Percentiles rank a stretch among this genome's conserved stretches.
Evolutionary conservation across 2,797 vertebrate species (phyloP).

Genomic region (Denticeps clupeoides): DNA sequence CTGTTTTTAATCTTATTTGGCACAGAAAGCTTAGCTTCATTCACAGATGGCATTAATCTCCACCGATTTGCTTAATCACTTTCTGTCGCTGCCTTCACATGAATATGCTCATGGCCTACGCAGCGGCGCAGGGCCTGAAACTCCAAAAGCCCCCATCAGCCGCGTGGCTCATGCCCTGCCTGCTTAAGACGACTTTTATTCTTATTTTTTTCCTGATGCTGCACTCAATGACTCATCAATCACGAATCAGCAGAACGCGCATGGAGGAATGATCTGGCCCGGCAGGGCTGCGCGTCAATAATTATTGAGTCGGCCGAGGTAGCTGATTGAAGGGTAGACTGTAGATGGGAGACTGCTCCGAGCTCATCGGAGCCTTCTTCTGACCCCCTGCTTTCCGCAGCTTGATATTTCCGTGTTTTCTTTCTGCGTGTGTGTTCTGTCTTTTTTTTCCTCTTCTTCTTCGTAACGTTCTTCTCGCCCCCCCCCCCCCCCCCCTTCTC

Average conservation of each 20-base stretch:
- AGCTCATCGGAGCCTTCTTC: slow-evolving; percentile 22
- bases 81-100: slow-evolving; percentile 38
- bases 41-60: slow-evolving; percentile 44
- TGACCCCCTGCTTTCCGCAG: slow-evolving; percentile 19
- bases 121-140: slow-evolving; percentile 38
- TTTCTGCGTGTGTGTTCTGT: slow-evolving; percentile 3
- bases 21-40: slow-evolving; percentile 39
- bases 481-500: slow-evolving; percentile 20
- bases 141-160: slow-evolving; percentile 43
- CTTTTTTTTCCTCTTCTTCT: slow-evolving; percentile 11
- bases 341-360: slow-evolving; percentile 18
- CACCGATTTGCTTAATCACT: slow-evolving; percentile 52
- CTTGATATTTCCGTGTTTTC: slow-evolving; percentile 34
- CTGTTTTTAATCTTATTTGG: slow-evolving; percentile 47
- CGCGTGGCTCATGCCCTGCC: slow-evolving; percentile 32
- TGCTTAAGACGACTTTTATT: slow-evolving; percentile 26
- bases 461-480: neutral
- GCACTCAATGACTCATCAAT: slow-evolving; percentile 44
- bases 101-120: slow-evolving; percentile 43
- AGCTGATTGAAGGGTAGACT: slow-evolving; percentile 5
- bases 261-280: slow-evolving; percentile 28
- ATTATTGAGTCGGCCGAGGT: slow-evolving; percentile 14
- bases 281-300: slow-evolving; percentile 13
- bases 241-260: slow-evolving; percentile 29
- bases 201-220: too few species aligned